These are phyloP conservation scores for Oscheius myriophilus DNA, from an alignment of 2,888 invertebrate species.

Conservation along the genomic window DNA sequence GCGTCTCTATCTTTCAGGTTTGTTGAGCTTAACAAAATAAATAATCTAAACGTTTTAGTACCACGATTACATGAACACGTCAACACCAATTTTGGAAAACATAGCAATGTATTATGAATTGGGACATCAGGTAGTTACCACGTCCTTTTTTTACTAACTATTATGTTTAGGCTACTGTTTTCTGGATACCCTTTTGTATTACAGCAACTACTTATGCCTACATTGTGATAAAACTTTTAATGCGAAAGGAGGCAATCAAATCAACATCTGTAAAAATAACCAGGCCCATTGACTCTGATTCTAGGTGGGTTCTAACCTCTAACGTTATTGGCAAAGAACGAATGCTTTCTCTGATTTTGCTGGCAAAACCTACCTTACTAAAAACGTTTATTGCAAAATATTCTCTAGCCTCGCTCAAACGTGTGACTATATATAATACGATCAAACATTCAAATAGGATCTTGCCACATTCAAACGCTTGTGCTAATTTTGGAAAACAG, in stretches of 20 bases:
- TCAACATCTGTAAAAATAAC: background rate
- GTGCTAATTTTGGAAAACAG: too few relatives aligned
- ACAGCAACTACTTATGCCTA: conserved; percentile 60
- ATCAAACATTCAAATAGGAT: too few relatives aligned
- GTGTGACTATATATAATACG: too few relatives aligned
- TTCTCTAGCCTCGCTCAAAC: too few relatives aligned
- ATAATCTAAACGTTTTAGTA: conserved; percentile 7
- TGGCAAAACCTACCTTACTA: too few relatives aligned
- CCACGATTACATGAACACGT: conserved; percentile 12
- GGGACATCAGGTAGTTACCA: conserved; percentile 36
- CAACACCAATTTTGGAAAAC: conserved; percentile 22
- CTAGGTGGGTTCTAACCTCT: conserved; percentile 6
- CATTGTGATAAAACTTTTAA: conserved; percentile 59
- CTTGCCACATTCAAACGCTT: too few relatives aligned
- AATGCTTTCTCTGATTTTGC: too few relatives aligned
- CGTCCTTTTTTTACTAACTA: too few relatives aligned
- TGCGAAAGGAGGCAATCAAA: conserved; percentile 35
- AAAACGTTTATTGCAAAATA: too few relatives aligned
- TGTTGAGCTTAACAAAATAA: background rate
- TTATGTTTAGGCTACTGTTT: conserved; percentile 51
- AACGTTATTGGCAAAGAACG: too few relatives aligned
- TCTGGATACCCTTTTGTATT: conserved; percentile 67
- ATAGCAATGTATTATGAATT: conserved; percentile 48
- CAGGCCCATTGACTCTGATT: conserved; percentile 11
- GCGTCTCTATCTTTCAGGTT: conserved; percentile 56